A percentile compares a stretch with the other conserved stretches of the same genome.
phyloP scores from a whole-genome alignment of 2,113 vertebrate species.

The Hemiscyllium ocellatum region DNA sequence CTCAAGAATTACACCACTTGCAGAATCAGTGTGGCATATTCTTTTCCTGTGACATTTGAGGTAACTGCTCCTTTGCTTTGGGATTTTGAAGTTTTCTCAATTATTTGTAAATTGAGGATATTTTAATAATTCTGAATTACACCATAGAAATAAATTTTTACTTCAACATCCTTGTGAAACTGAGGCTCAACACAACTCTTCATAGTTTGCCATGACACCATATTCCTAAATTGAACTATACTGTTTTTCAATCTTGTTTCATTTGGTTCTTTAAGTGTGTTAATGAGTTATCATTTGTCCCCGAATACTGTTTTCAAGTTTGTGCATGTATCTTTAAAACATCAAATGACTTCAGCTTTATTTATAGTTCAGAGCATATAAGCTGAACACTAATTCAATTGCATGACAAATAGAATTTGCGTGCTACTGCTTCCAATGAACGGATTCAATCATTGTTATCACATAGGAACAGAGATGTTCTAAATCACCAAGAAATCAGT shows the following conservation, averaged over 20 bases:
- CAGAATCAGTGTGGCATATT: not conserved
- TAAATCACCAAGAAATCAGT: not conserved
- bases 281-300: not conserved
- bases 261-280: not conserved
- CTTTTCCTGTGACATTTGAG: not conserved
- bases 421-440: not conserved
- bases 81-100: not conserved
- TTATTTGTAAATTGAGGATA: not conserved
- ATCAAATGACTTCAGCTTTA: not conserved
- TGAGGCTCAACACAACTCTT: not conserved
- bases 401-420: not conserved
- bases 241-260: not conserved
- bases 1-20: not conserved
- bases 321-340: not conserved
- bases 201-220: not conserved
- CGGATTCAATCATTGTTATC: not conserved
- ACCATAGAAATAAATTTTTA: not conserved
- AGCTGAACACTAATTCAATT: not conserved
- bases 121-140: not conserved
- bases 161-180: not conserved
- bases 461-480: not conserved
- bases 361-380: not conserved
- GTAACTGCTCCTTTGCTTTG: not conserved
- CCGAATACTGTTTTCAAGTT: not conserved
- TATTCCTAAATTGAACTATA: not conserved